Conservation (phyloP, 2,888 invertebrate genomes). For the Acleris literana region DNA sequence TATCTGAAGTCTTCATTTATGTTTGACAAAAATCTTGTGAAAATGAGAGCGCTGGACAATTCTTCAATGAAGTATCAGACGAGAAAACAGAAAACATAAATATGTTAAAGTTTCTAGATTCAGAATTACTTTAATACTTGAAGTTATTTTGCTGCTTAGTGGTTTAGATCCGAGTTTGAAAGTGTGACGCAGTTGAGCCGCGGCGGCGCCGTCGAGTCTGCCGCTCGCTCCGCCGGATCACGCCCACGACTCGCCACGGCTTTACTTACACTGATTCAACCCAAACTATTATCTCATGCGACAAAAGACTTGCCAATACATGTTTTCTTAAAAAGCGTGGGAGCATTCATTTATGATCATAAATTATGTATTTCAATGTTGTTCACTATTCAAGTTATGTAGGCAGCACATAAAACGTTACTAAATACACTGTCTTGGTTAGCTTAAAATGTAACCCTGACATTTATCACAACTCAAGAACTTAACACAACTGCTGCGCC, state of each 20-base stretch:
- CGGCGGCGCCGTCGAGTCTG: constrained; percentile 50
- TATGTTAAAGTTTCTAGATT: no score
- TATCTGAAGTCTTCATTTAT: no score
- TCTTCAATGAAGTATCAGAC: no score
- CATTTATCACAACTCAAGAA: no score
- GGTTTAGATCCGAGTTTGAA: constrained; percentile 15
- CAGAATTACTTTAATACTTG: not conserved
- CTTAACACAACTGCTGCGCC: no score
- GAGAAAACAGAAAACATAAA: no score
- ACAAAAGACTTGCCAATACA: constrained; percentile 15
- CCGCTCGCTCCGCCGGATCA: constrained; percentile 45
- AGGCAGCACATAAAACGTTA: no score
- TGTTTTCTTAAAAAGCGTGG: not conserved
- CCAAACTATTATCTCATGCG: constrained; percentile 20
- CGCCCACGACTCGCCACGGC: constrained; percentile 44
- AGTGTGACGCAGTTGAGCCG: constrained; percentile 19
- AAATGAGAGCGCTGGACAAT: no score
- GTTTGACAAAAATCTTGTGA: no score
- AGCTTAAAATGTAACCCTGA: no score
- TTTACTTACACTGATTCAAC: constrained; percentile 27
- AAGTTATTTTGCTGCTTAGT: constrained; percentile 15
- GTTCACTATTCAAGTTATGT: no score
- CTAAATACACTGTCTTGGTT: no score
- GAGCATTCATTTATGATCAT: not conserved
- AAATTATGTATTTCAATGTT: not conserved